Evolutionary conservation across 2,113 vertebrate genomes (phyloP), one percentile per base, ranked within the genome.

Genomic region (Desmodus rotundus): DNA sequence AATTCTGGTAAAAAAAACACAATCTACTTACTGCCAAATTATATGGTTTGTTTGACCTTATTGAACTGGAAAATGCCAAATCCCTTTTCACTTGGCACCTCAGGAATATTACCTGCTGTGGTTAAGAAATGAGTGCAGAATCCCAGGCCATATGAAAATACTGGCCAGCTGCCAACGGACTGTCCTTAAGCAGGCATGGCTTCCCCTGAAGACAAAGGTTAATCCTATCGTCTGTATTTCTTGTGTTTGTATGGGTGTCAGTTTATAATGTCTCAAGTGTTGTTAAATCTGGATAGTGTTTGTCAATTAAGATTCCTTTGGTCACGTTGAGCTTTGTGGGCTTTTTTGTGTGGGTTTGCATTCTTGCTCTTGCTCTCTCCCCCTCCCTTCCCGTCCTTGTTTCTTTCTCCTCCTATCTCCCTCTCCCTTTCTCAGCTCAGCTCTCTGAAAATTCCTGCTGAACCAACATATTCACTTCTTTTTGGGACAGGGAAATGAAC

Each of bases 391-490:
- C 24, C 22, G 4, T 56, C n/a, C 22, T n/a, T 9, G 9, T 19
- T 28, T 31, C 54, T 41, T 9, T 1, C 12, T 45, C 15, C 28
- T 15, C 22, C 38, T 22, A 14, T 50, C 24, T 47, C 16, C 38
- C 13, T 65, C 85, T 45, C 36, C n/a, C 31, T 52, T 47, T 72
- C 85, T 70, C 72, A 63, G 76, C 76, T 61, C 85, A 41, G 67
- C 36, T 83, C 47, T 87, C 77, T 84, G 91, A 47, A 95, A 95
- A 58, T 70, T 93, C 61, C 85, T 92, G 68, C 85, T 94, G 26
- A 89, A 41, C 93, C 88, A 63, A 92, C 70, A 92, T 47, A 93
- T 28, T 58, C 41, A 70, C 31, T 72, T 93, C 54, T 92, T 63
- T 80, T 36, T 70, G 56, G 54, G 56, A 33, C 15, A 52, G 67